A percentile compares a stretch with the other conserved stretches of the same genome.
phyloP scores from a whole-genome alignment of 37 sponge, comb jelly and placozoan genomes.

The Hormiphora californensis region DNA sequence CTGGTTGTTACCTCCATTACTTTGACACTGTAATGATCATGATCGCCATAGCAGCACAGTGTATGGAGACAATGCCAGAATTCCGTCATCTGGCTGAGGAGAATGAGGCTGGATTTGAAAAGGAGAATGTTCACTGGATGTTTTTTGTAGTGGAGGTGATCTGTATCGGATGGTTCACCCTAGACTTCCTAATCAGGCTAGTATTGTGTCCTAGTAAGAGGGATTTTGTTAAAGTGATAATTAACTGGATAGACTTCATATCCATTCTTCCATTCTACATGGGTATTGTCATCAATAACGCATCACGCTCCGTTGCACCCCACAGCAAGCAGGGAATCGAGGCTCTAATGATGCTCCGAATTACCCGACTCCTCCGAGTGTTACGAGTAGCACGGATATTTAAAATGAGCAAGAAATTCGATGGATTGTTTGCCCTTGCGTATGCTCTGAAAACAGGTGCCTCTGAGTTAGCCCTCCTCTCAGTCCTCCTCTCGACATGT shows the following conservation, averaged over 20 bases:
- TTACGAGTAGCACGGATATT: neutral
- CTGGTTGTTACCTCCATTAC: neutral
- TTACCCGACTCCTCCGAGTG: neutral
- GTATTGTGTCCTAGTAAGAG: neutral
- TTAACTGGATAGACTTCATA: constrained; percentile 30
- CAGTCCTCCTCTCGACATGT: constrained; percentile 1
- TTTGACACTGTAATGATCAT: neutral
- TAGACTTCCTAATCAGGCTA: neutral
- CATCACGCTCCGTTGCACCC: neutral
- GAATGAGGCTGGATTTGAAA: neutral
- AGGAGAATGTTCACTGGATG: neutral
- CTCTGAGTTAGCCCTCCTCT: neutral
- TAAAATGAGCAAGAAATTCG: constrained; percentile 23
- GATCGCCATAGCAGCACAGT: neutral
- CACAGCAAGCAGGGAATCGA: neutral
- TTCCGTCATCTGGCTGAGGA: neutral
- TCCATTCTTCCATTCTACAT: constrained; percentile 32
- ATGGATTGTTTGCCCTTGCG: constrained; percentile 4
- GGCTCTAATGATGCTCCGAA: constrained; percentile 19
- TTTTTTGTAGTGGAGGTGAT: neutral
- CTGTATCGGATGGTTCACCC: constrained; percentile 11
- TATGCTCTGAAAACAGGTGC: constrained; percentile 22
- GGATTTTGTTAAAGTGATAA: neutral
- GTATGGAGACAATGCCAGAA: constrained; percentile 19
- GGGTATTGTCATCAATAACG: no score